phyloP scores from a whole-genome alignment of 1,140 invertebrate genomes.

The Bilobella aurantiaca region DNA sequence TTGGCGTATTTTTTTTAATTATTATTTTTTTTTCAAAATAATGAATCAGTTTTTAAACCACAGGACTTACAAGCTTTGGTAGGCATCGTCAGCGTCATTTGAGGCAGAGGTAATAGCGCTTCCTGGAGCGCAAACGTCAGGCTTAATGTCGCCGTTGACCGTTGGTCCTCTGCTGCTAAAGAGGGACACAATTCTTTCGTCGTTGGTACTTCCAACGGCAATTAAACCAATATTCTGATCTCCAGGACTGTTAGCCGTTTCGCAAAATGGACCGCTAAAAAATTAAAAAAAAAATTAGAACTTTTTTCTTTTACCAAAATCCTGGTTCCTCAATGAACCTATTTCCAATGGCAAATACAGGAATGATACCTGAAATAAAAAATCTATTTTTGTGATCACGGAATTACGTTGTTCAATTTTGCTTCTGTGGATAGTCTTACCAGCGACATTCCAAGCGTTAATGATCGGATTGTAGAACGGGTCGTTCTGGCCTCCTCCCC shows the following conservation, averaged over 20 bases:
- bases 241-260: not conserved
- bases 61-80: not conserved
- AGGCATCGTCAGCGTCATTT: not conserved
- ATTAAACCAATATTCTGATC: not conserved
- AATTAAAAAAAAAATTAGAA: not conserved
- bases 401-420: not conserved
- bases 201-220: not conserved
- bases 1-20: too few species aligned
- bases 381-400: too few species aligned
- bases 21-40: too few species aligned
- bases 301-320: not conserved
- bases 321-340: not conserved
- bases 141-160: not conserved
- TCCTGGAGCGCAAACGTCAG: slow-evolving; percentile 11
- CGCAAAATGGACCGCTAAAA: not conserved
- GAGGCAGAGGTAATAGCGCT: not conserved
- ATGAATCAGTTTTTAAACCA: too few species aligned
- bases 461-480: slow-evolving; percentile 6
- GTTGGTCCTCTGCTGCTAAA: slow-evolving; percentile 2
- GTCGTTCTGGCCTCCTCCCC: slow-evolving; percentile 2
- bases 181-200: not conserved
- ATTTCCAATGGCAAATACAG: slow-evolving; percentile 12
- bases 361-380: slow-evolving; percentile 2
- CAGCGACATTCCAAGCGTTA: slow-evolving; percentile 3
- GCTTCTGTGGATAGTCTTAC: too few species aligned